Conservation (phyloP, 2,797 vertebrate genomes). For the Enteromius anoplus region DNA sequence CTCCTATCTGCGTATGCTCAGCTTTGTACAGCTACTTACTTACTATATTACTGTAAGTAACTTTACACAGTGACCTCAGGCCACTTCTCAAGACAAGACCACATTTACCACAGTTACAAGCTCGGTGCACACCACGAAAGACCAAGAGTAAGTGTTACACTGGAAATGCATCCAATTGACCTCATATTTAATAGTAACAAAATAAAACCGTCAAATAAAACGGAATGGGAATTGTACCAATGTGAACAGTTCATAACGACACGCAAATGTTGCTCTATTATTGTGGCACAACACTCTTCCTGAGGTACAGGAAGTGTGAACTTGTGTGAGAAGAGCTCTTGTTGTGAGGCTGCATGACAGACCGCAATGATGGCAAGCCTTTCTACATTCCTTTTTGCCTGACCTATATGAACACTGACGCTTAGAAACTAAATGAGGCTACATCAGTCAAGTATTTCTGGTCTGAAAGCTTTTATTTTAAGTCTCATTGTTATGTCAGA, state of each 20-base stretch:
- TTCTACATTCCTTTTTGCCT: not conserved
- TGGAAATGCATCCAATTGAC: not conserved
- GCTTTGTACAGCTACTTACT: not conserved
- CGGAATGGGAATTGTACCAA: not conserved
- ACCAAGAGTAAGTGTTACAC: not conserved
- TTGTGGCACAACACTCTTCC: not conserved
- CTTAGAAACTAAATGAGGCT: not conserved
- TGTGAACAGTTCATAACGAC: not conserved
- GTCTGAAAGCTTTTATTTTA: not conserved
- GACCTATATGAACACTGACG: not conserved
- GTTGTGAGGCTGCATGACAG: conserved; percentile 1
- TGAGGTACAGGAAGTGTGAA: conserved; percentile 25
- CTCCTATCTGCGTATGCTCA: not conserved
- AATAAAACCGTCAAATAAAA: not conserved
- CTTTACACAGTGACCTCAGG: conserved; percentile 5
- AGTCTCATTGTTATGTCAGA: not conserved
- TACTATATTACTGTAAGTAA: not conserved
- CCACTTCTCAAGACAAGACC: not conserved
- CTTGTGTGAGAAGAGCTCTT: not conserved
- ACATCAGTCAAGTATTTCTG: not conserved
- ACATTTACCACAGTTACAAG: not conserved
- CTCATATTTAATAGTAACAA: not conserved
- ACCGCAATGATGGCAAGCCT: not conserved
- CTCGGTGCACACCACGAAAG: not conserved
- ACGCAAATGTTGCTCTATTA: not conserved